phyloP scores from a whole-genome alignment of 2,888 invertebrate genomes.

The Nymphalis polychloros region DNA sequence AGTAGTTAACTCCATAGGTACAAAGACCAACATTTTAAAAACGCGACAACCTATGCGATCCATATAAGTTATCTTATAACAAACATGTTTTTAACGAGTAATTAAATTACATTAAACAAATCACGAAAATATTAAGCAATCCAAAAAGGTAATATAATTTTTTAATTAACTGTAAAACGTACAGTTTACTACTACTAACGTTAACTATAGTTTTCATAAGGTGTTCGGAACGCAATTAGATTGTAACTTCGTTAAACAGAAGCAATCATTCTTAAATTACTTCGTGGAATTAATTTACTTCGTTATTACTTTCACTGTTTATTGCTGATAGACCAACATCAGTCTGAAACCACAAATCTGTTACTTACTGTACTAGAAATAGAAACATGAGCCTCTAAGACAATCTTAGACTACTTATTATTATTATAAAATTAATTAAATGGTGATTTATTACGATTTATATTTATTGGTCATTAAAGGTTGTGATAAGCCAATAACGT shows the following conservation, averaged over 20 bases:
- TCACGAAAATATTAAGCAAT: too few relatives aligned
- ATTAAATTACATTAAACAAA: too few relatives aligned
- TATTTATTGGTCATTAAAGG: background rate
- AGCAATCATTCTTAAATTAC: slow-evolving; percentile 14
- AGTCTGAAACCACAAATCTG: slow-evolving; percentile 30
- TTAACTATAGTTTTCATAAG: too few relatives aligned
- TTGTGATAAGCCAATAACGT: too few relatives aligned
- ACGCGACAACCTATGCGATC: too few relatives aligned
- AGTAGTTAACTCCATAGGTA: too few relatives aligned
- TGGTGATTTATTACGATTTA: background rate
- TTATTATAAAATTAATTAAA: slow-evolving; percentile 1
- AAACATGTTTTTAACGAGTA: too few relatives aligned
- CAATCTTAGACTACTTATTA: background rate
- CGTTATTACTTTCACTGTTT: slow-evolving; percentile 29
- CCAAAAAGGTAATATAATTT: too few relatives aligned
- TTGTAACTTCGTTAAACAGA: background rate
- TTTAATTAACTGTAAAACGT: too few relatives aligned
- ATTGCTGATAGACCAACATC: slow-evolving; percentile 17
- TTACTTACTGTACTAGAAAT: slow-evolving; percentile 22
- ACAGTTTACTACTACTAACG: too few relatives aligned
- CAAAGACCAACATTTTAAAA: too few relatives aligned
- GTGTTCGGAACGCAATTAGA: background rate
- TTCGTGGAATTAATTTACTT: background rate
- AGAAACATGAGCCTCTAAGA: slow-evolving; percentile 8
- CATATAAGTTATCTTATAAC: too few relatives aligned